Evolutionary conservation across 2,113 vertebrate genomes (phyloP), one percentile per base, ranked within the genome.

Genomic region (Pithys albifrons): DNA sequence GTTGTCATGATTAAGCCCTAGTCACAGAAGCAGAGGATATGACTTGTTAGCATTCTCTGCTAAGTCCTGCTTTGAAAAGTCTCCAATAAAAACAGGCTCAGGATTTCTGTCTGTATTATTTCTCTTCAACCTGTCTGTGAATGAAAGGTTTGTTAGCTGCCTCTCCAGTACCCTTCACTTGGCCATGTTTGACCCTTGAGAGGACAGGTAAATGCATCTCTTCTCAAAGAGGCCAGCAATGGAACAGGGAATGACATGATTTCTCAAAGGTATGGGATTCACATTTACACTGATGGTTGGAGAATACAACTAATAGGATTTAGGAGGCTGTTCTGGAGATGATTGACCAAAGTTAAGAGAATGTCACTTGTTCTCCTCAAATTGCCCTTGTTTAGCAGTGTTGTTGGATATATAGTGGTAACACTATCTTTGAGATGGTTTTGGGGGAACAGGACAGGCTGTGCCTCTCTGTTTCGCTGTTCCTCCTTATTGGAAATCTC

Each of bases 391-490:
- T 58, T 91, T 37, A 76, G 22, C 13, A 72, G 33, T 25, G 11
- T 22, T 80, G 3, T 49, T 58, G 76, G 55, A 82, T 78, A 77
- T 14, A 41, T 86, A 83, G 3, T 49, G 43, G 17, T 33, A 14
- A 27, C 27, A 19, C 14, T 51, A 12, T 9, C 8, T 71, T 31
- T 72, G 41, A 58, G 39, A 6, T 25, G 9, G 51, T 69, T 5
- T 35, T n/a, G 15, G 2, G 12, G 12, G 5, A 25, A 12, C 1
- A 6, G 10, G 31, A 10, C 19, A 45, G 20, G 12, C 2, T 13
- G 14, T 76, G 29, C 41, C 27, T 61, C 43, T 69, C 24, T 76
- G 13, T 14, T 77, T 39, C 33, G 7, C 14, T 9, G 0, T 80
- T 65, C 48, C 24, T 66, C 28, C 22, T 51, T 3, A 15, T 16